A percentile compares a stretch with the other conserved stretches of the same genome.
Evolutionary conservation across 2,888 invertebrate genomes (phyloP).

Genomic region (Torymus texanus): DNA sequence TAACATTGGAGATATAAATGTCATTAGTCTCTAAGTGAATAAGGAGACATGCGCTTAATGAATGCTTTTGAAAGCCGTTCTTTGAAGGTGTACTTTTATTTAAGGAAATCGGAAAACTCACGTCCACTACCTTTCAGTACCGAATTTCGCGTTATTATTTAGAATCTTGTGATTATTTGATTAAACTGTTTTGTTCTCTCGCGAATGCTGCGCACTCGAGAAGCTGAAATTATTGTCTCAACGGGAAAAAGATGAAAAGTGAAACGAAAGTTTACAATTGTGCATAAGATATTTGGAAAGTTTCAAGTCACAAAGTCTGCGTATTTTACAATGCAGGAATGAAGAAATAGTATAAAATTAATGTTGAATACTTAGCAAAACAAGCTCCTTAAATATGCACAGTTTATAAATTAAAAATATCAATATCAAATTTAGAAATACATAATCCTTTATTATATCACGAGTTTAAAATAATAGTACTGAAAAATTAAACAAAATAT

Average conservation of each 20-base stretch:
- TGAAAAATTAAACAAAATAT: too few species aligned
- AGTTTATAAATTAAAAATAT: too few species aligned
- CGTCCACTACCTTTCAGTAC: constrained; percentile 39
- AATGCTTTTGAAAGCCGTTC: not conserved
- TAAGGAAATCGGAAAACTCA: constrained; percentile 30
- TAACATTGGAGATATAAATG: constrained; percentile 35
- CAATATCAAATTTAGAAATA: too few species aligned
- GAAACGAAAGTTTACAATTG: constrained; percentile 3
- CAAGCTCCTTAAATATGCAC: too few species aligned
- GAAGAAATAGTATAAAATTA: too few species aligned
- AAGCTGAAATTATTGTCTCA: constrained; percentile 43
- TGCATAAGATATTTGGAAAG: not conserved
- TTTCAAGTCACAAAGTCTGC: not conserved
- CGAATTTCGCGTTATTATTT: constrained; percentile 24
- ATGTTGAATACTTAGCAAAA: too few species aligned
- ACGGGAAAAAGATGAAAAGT: constrained; percentile 20
- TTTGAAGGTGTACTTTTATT: not conserved
- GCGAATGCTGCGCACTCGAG: constrained; percentile 19
- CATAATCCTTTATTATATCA: too few species aligned
- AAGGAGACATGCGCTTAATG: constrained; percentile 17
- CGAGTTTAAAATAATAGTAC: too few species aligned
- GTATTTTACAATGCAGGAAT: not conserved
- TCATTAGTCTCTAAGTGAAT: constrained; percentile 34
- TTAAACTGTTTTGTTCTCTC: constrained; percentile 20
- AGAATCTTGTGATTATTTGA: constrained; percentile 41